phyloP scores from a whole-genome alignment of 2,888 invertebrate genomes.

The Drosophila algonquin region DNA sequence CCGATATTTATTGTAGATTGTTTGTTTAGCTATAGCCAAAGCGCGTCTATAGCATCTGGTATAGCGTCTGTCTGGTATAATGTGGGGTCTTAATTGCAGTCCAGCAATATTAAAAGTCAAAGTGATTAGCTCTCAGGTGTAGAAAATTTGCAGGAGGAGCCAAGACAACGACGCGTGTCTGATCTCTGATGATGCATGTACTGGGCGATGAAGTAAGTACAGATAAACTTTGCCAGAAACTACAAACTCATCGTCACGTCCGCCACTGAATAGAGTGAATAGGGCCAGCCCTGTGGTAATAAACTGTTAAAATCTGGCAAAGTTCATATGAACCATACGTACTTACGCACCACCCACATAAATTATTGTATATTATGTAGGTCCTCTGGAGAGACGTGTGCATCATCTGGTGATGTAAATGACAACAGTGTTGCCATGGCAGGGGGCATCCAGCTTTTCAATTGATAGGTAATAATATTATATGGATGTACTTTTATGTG shows the following conservation, averaged over 20 bases:
- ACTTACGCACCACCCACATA: background rate
- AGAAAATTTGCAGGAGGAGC: slow-evolving; percentile 16
- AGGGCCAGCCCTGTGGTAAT: background rate
- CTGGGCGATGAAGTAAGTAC: background rate
- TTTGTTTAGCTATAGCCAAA: background rate
- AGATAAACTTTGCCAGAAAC: slow-evolving; percentile 9
- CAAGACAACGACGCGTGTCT: slow-evolving; percentile 13
- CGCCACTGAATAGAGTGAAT: slow-evolving; percentile 7
- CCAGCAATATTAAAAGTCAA: slow-evolving; percentile 25
- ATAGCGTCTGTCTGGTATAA: background rate
- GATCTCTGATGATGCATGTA: background rate
- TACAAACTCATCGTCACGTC: slow-evolving; percentile 3
- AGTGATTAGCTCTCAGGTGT: slow-evolving; percentile 23
- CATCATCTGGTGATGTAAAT: slow-evolving; percentile 35
- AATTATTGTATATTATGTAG: slow-evolving; percentile 1
- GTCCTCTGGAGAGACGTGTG: background rate
- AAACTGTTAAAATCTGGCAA: slow-evolving; percentile 29
- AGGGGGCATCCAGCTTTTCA: slow-evolving; percentile 24
- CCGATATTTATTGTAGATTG: slow-evolving; percentile 12
- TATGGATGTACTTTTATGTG: slow-evolving; percentile 1
- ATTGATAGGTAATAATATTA: slow-evolving; percentile 19
- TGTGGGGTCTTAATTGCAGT: slow-evolving; percentile 23
- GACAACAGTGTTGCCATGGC: slow-evolving; percentile 25
- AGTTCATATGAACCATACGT: slow-evolving; percentile 16
- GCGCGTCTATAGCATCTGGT: background rate